These are phyloP conservation scores for Patella depressa DNA, from an alignment of 2,888 invertebrate species.

Conservation along the genomic window DNA sequence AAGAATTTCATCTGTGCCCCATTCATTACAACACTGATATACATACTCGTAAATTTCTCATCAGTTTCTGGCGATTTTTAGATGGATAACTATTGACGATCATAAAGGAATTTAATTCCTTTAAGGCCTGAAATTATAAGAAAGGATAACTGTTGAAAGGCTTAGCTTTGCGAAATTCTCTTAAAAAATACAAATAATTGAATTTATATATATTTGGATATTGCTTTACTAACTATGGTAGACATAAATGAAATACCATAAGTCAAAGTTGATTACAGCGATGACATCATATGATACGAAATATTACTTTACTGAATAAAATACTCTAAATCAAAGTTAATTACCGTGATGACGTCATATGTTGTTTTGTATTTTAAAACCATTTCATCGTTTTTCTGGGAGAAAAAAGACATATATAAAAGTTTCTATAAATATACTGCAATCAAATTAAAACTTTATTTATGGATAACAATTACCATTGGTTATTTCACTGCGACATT, in stretches of 20 bases:
- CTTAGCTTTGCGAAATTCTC: too few species aligned
- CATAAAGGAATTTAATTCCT: constrained; percentile 65
- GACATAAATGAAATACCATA: too few species aligned
- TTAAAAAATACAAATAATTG: not conserved
- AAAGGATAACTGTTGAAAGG: not conserved
- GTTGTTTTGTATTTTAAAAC: constrained; percentile 61
- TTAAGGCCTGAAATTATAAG: constrained; percentile 49
- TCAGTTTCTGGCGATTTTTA: constrained; percentile 68
- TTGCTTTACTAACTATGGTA: not conserved
- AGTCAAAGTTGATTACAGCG: too few species aligned
- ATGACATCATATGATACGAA: too few species aligned
- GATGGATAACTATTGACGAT: constrained; percentile 65
- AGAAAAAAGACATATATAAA: constrained; percentile 20
- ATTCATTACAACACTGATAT: not conserved
- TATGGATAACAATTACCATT: too few species aligned
- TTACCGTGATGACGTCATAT: constrained; percentile 53
- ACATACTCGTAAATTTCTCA: constrained; percentile 68
- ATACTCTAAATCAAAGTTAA: constrained; percentile 20
- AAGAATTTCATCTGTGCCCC: too few species aligned
- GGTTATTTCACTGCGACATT: too few species aligned
- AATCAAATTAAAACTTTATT: not conserved
- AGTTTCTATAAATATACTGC: not conserved
- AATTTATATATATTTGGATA: not conserved
- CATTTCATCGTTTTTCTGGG: constrained; percentile 60
- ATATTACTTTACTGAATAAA: too few species aligned